Base-by-base conservation (phyloP, 2,888 invertebrate species). In the Dynastes tityus region DNA sequence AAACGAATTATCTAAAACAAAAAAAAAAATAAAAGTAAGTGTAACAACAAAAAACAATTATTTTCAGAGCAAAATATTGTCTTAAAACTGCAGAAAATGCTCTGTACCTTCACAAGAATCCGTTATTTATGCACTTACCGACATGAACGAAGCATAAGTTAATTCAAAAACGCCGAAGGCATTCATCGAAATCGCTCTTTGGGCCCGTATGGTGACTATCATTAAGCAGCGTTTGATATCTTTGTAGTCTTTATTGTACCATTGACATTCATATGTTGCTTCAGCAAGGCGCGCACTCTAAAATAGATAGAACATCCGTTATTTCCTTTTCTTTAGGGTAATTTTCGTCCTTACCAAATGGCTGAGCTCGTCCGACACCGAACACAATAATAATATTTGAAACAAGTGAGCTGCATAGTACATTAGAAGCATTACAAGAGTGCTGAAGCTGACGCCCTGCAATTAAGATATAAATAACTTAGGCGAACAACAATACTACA, bases 341-440 rank as follows among this genome's bases (percentile, higher is more conserved):
- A 32, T 32, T 32, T 32, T 32, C 27, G 13, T 2, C 8, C 29
- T 68, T 70, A 80, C 81, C 79, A 76, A 80, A 77, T 82, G 73
- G 0, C 80, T 63, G n/a, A 82, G 76, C 76, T 82, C 82, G 51
- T 80, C 80, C 16, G 81, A 81, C n/a, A 81, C 80, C 0, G 81
- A 80, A 49, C 82, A 82, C 16, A 80, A 76, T 5, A 82, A 32
- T 45, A 82, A 82, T 32, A 82, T 71, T 76, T 82, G 81, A 2
- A 79, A 45, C 1, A 81, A 61, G 55, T 82, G 81, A 4, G 81
- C 81, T n/a, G 81, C 13, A 78, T 80, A 81, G 58, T 80, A 81
- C 0, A 78, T 73, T 16, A 78, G 61, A 22, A 80, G 58, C n/a
- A 45, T 32, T 29, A 53, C 27, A 37, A 55, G n/a, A 8, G 53